These are phyloP conservation scores for Rhodinocichla rosea DNA, from an alignment of 2,113 vertebrate genomes.

Conservation along the genomic window DNA sequence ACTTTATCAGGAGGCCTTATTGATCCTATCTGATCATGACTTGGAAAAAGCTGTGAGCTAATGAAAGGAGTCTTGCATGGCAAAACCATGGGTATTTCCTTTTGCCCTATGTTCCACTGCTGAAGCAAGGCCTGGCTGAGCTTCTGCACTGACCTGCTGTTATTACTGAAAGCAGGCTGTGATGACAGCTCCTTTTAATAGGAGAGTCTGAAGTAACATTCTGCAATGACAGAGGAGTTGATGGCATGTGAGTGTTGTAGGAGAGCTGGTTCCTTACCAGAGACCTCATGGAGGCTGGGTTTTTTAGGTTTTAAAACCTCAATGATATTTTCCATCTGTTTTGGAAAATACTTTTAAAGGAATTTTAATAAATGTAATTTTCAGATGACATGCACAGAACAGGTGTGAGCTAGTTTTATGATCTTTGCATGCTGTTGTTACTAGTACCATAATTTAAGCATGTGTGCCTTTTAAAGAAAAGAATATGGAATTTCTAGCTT, in stretches of 20 bases:
- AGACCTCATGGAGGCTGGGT: not conserved
- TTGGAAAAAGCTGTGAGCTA: not conserved
- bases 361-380: not conserved
- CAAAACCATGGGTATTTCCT: not conserved
- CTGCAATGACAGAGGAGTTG: not conserved
- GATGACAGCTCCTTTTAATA: conserved; percentile 22
- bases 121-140: not conserved
- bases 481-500: not conserved
- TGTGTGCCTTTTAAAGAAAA: not conserved
- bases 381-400: not conserved
- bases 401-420: not conserved
- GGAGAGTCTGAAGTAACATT: not conserved
- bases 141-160: not conserved
- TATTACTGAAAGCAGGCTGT: not conserved
- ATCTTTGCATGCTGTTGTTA: not conserved
- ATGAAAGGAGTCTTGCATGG: not conserved
- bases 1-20: not conserved
- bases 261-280: not conserved
- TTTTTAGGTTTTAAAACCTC: not conserved
- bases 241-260: not conserved
- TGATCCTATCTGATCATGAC: not conserved
- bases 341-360: not conserved
- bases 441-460: not conserved
- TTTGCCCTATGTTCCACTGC: not conserved
- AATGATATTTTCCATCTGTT: not conserved